A percentile compares a stretch with the other conserved stretches of the same genome.
phyloP scores from a whole-genome alignment of 2,888 invertebrate species.

The Ophion obscuratus region DNA sequence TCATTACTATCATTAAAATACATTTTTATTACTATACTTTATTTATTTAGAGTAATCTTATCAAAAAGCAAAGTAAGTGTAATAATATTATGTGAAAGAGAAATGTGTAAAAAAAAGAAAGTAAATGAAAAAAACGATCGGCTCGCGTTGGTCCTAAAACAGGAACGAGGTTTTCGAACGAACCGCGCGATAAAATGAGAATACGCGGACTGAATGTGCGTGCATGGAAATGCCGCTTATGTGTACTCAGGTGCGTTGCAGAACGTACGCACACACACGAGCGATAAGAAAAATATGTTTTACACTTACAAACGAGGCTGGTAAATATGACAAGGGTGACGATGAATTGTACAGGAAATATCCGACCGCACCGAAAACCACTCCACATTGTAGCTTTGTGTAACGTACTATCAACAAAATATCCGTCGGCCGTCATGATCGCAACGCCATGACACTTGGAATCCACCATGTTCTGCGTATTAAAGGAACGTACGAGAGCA shows the following conservation, averaged over 20 bases:
- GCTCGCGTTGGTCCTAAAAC: background rate
- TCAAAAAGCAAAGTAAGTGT: no score
- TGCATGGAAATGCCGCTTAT: background rate
- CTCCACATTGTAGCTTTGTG: conserved; percentile 74
- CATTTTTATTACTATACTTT: no score
- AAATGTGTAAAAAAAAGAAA: background rate
- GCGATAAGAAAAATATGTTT: conserved; percentile 3
- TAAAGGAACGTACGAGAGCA: background rate
- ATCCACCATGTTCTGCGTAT: background rate
- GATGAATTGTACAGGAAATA: conserved; percentile 69
- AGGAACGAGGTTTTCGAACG: background rate
- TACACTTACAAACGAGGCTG: conserved; percentile 73
- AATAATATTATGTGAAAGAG: background rate
- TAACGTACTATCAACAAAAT: conserved; percentile 67
- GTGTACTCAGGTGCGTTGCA: background rate
- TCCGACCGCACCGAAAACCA: conserved; percentile 69
- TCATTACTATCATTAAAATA: no score
- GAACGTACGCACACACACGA: conserved; percentile 23
- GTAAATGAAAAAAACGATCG: background rate
- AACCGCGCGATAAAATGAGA: background rate
- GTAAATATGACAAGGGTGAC: conserved; percentile 71
- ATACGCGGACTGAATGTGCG: conserved; percentile 43
- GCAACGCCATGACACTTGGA: conserved; percentile 75
- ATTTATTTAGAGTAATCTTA: no score
- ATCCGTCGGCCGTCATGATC: conserved; percentile 72